Base-by-base conservation (phyloP, 2,113 vertebrate species). In the Peromyscus leucopus region DNA sequence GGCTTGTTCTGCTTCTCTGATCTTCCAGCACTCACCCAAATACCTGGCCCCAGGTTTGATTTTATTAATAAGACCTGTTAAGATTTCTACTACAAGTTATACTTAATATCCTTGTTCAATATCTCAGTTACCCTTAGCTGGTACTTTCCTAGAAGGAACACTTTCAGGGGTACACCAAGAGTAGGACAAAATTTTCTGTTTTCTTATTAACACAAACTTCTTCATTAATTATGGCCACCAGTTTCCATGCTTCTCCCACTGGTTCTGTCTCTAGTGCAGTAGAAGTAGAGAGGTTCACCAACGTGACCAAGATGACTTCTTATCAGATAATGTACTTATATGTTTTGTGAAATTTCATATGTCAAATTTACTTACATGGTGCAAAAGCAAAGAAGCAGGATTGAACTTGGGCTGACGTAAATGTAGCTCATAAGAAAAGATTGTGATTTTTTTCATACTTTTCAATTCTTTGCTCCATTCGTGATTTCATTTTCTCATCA, bases 91-190 rank as follows among this genome's bases (percentile, higher is more conserved):
- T 42, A 42, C 42, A 48, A 1, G 15, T 1, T 93, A 8, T 48
- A 63, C 74, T 96, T 96, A 61, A 82, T 89, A 15, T 48, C 83
- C 39, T 89, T 96, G 55, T 89, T 97, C 78, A 78, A 13, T 92
- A 51, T 93, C 90, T 95, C 86, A 93, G 51, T 92, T 83, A 89
- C 51, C 69, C 76, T 93, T 89, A 96, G 16, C 63, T 97, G 51
- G 48, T 78, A 93, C 82, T 98, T 98, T 96, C 83, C 85, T 97
- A 89, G 93, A 82, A 57, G 51, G 89, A 39, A 87, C 26, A 76
- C 96, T 95, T 82, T 93, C 31, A 16, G 15, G 9, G 95, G 92
- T 93, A 82, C 51, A 1, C 55, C n/a, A 63, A 61, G 61, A 86
- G 36, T 63, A 95, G 97, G 87, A 90, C 39, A 75, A 3, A 96